A percentile compares a stretch with the other conserved stretches of the same genome.
Evolutionary conservation across 2,797 vertebrate genomes (phyloP).

Genomic region (Sciurus vulgaris): DNA sequence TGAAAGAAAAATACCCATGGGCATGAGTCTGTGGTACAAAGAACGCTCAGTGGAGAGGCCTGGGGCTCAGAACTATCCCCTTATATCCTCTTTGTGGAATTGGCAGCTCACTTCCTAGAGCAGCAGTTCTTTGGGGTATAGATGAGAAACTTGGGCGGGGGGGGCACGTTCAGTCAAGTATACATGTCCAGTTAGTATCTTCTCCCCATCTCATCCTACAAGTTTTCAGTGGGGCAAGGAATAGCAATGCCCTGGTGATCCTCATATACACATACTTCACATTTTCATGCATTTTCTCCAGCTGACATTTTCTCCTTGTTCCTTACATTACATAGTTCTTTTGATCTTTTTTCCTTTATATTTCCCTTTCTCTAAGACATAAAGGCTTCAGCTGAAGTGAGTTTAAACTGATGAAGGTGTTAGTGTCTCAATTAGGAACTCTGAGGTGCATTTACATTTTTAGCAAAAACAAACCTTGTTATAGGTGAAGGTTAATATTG

Average conservation of each 20-base stretch:
- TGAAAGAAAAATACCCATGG: background rate
- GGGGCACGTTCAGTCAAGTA: background rate
- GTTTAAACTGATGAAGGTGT: background rate
- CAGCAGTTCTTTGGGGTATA: background rate
- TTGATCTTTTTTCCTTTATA: background rate
- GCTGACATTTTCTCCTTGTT: background rate
- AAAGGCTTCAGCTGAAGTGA: background rate
- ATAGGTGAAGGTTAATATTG: background rate
- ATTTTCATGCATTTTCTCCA: background rate
- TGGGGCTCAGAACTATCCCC: background rate
- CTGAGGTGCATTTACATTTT: background rate
- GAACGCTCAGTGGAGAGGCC: background rate
- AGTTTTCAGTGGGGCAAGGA: background rate
- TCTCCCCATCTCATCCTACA: too few relatives aligned
- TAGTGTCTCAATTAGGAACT: conserved; percentile 3
- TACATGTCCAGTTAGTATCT: background rate
- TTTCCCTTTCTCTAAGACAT: background rate
- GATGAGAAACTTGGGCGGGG: background rate
- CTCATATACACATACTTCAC: background rate
- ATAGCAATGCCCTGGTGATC: background rate
- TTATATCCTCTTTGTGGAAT: background rate
- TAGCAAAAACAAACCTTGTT: conserved; percentile 13
- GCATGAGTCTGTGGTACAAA: background rate
- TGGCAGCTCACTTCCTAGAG: background rate
- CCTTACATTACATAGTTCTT: conserved; percentile 3